Base-by-base conservation (phyloP, 2,113 vertebrate genomes). In the Athene cunicularia region DNA sequence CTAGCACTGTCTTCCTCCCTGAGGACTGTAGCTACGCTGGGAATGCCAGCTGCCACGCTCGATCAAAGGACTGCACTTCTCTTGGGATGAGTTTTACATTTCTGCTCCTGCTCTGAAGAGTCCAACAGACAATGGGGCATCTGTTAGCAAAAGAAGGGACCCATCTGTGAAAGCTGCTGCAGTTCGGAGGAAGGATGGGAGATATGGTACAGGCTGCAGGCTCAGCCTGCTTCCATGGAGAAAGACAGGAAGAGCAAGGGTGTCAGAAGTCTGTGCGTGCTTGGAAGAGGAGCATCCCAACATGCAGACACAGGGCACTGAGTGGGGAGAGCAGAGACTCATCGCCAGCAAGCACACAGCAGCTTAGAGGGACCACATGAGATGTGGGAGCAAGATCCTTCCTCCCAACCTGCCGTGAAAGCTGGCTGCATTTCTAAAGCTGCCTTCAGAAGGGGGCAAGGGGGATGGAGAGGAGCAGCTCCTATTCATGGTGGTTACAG, bases 71-170 rank as follows among this genome's bases (percentile, higher is more conserved):
- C 71, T 64, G 73, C 22, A 10, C 90, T 91, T 76, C 96, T 85
- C 43, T 52, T 45, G 76, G 64, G 60, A 90, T 4, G 0, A 74
- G 95, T 77, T 90, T 95, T 91, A 91, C 94, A 96, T 93, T 89
- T 93, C 96, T 96, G 84, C 77, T 96, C 77, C 84, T 75, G 84
- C 60, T 90, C 62, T 62, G n/a, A 62, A n/a, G n/a, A 79, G 55
- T 27, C 62, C 37, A 87, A 13, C 39, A 85, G 71, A 97, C 95
- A 98, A 95, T 80, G 77, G 80, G 49, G 33, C 1, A 2, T 77
- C 94, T 97, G 97, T 93, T 76, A 71, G 74, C 86, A 67, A 66
- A 35, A 93, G 86, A 93, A 90, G 82, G 84, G 89, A 94, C 62
- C 68, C 68, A 47, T 91, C 88, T 93, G 64, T 81, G 59, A 85